Evolutionary conservation across 2,113 vertebrate species (phyloP).

Genomic region (Pseudolaguvia tuberculata): DNA sequence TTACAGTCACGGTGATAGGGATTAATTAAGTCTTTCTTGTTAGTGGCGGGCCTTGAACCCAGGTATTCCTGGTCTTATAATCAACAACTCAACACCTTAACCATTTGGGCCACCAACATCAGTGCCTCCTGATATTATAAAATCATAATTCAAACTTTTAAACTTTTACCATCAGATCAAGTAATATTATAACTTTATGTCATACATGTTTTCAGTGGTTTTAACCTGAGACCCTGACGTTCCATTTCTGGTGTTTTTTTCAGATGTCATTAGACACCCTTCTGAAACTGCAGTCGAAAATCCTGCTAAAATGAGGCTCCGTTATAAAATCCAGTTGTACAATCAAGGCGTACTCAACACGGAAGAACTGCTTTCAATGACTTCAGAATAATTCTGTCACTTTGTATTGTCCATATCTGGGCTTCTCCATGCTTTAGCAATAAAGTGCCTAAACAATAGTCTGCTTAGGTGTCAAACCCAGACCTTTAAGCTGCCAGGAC

Average conservation of each 20-base stretch:
- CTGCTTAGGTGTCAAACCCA: no score
- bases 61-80: no score
- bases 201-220: neutral
- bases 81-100: no score
- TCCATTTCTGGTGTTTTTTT: constrained; percentile 2
- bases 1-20: no score
- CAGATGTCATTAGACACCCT: constrained; percentile 28
- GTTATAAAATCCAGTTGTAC: constrained; percentile 54
- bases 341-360: constrained; percentile 50
- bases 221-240: neutral
- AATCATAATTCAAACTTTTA: neutral
- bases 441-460: neutral
- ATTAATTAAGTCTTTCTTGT: no score
- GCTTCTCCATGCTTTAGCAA: neutral
- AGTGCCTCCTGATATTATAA: no score
- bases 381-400: constrained; percentile 26
- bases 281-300: constrained; percentile 40
- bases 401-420: neutral
- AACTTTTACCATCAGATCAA: neutral
- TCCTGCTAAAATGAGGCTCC: constrained; percentile 50
- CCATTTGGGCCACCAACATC: no score
- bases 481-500: no score
- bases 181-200: neutral
- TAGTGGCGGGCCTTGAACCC: no score
- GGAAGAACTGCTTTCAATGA: constrained; percentile 55